Conservation (phyloP, 2,888 invertebrate species). For the Mythimna vitellina region DNA sequence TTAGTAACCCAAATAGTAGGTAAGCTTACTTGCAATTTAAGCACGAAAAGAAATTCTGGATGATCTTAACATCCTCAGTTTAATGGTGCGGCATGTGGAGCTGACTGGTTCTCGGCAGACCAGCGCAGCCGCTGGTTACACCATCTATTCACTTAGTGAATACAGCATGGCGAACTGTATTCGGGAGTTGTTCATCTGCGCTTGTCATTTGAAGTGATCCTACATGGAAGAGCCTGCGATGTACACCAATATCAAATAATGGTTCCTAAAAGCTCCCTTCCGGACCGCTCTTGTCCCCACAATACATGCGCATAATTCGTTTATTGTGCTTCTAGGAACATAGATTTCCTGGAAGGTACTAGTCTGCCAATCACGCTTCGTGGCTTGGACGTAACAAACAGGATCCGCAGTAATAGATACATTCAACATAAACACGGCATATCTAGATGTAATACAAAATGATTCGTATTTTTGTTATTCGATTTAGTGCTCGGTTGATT, state of each 20-base stretch:
- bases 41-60: constrained; percentile 1
- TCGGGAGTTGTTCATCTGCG: too few relatives aligned
- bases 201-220: background rate
- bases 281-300: background rate
- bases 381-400: background rate
- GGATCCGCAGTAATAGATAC: background rate
- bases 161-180: background rate
- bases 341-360: background rate
- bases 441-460: background rate
- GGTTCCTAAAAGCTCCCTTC: background rate
- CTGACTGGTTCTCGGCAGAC: background rate
- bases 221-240: background rate
- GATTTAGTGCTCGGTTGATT: background rate
- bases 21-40: background rate
- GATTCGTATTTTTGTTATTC: constrained; percentile 9
- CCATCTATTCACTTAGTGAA: too few relatives aligned
- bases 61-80: background rate
- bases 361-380: background rate
- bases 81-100: too few relatives aligned
- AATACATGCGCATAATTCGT: constrained; percentile 32
- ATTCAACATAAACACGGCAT: constrained; percentile 22
- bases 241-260: background rate
- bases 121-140: background rate
- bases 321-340: constrained; percentile 5
- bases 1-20: background rate